Evolutionary conservation across 2,113 vertebrate genomes (phyloP).

Genomic region (Hipposideros armiger): DNA sequence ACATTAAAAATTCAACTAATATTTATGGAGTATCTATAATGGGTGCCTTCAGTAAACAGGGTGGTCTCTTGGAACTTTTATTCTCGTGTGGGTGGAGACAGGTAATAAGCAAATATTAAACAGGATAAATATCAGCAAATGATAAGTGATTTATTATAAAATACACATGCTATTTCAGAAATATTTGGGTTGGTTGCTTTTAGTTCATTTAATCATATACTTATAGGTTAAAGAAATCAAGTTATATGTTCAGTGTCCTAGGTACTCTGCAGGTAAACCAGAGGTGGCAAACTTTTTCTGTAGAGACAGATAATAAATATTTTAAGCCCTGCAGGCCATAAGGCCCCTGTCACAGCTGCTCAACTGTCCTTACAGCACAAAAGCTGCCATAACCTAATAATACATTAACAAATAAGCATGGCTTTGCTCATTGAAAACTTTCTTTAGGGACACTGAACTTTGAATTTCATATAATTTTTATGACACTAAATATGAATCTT

Average conservation of each 20-base stretch:
- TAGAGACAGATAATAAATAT: background rate
- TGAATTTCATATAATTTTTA: constrained; percentile 30
- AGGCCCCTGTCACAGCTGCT: background rate
- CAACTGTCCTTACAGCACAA: background rate
- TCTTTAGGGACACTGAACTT: background rate
- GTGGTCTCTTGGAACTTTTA: background rate
- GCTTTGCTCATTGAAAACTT: background rate
- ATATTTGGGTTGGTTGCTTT: background rate
- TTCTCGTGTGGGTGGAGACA: background rate
- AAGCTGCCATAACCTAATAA: background rate
- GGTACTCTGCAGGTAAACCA: background rate
- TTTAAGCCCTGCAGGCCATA: background rate
- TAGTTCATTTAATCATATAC: background rate
- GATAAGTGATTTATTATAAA: background rate
- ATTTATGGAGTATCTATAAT: background rate
- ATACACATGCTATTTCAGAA: background rate
- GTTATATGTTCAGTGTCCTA: background rate
- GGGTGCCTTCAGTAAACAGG: background rate
- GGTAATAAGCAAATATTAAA: constrained; percentile 3
- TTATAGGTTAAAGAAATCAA: background rate
- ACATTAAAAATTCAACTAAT: background rate
- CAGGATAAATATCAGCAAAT: background rate
- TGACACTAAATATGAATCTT: constrained; percentile 43
- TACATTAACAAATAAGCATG: background rate
- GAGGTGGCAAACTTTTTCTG: background rate